A percentile compares a stretch with the other conserved stretches of the same genome.
phyloP scores from a whole-genome alignment of 2,888 invertebrate species.

The Tenthredo mesomela region DNA sequence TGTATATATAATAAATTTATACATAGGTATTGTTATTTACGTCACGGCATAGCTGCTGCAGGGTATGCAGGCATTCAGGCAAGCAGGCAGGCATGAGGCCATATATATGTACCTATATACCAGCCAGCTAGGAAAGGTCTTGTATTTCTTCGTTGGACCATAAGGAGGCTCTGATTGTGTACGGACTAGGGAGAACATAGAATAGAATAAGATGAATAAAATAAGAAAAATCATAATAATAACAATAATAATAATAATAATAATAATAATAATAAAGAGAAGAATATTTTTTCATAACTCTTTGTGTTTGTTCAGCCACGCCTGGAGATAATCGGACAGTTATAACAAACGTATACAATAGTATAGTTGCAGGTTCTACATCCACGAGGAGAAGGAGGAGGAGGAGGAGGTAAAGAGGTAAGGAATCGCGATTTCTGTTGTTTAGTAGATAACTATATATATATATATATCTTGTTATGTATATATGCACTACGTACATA shows the following conservation, averaged over 20 bases:
- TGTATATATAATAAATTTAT: not conserved
- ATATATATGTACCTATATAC: too few species aligned
- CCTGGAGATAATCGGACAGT: slow-evolving; percentile 62
- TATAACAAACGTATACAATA: slow-evolving; percentile 41
- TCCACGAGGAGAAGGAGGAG: not conserved
- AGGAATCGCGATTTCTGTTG: not conserved
- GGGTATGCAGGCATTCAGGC: slow-evolving; percentile 17
- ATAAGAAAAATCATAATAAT: not conserved
- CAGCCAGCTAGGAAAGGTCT: slow-evolving; percentile 53
- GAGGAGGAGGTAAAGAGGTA: not conserved
- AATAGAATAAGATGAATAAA: not conserved
- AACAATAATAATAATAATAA: not conserved
- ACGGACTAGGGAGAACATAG: not conserved
- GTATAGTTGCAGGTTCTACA: not conserved
- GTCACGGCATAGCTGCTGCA: slow-evolving; percentile 8
- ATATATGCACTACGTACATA: not conserved
- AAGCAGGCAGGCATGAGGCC: not conserved
- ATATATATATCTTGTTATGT: not conserved
- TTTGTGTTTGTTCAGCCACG: slow-evolving; percentile 72
- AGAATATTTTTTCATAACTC: slow-evolving; percentile 53
- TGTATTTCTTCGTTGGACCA: slow-evolving; percentile 63
- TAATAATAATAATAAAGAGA: not conserved
- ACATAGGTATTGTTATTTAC: not conserved
- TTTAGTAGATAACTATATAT: not conserved
- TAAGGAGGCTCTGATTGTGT: slow-evolving; percentile 53